Evolutionary conservation across 2,113 vertebrate species (phyloP).

Genomic region (Uropsilus gracilis): DNA sequence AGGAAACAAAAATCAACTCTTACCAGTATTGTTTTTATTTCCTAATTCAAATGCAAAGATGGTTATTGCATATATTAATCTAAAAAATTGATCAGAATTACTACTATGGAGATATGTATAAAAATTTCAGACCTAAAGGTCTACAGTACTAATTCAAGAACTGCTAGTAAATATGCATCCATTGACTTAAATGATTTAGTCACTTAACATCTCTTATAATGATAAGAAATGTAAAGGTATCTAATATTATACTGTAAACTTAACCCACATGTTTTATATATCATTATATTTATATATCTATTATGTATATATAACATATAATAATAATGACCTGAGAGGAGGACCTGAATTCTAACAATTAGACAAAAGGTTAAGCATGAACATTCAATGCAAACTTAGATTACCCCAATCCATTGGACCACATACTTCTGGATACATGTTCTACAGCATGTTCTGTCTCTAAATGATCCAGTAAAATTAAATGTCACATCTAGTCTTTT

Average conservation of each 20-base stretch:
- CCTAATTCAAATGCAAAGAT: conserved; percentile 23
- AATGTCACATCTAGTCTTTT: conserved; percentile 6
- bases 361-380: neutral
- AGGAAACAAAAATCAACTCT: conserved; percentile 15
- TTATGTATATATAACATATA: no score
- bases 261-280: no score
- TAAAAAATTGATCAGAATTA: conserved; percentile 36
- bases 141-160: neutral
- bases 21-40: conserved; percentile 36
- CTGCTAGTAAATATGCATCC: neutral
- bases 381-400: neutral
- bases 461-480: neutral
- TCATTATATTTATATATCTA: no score
- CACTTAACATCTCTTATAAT: neutral
- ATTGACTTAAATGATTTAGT: neutral
- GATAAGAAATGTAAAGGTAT: neutral
- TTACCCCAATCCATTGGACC: neutral
- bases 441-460: neutral
- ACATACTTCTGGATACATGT: neutral
- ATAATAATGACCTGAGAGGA: neutral
- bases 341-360: neutral
- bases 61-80: neutral
- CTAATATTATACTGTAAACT: neutral
- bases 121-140: neutral
- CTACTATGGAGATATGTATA: neutral